phyloP scores from a whole-genome alignment of 2,113 vertebrate species.

The Eudorcas thomsonii region DNA sequence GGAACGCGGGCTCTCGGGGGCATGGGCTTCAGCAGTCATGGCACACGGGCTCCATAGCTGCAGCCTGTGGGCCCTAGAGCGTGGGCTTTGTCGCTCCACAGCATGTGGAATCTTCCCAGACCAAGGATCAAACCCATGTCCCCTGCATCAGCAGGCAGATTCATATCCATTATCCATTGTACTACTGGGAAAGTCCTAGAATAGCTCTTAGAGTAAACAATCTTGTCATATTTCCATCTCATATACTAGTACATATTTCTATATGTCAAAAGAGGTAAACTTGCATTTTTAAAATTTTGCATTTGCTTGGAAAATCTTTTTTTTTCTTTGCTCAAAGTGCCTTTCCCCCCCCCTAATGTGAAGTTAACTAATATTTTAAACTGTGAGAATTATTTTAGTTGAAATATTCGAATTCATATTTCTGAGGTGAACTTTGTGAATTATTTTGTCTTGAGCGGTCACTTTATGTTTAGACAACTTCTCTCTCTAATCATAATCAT shows the following conservation, averaged over 20 bases:
- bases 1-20: neutral
- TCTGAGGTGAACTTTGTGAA: neutral
- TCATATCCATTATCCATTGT: neutral
- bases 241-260: neutral
- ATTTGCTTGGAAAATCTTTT: neutral
- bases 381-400: neutral
- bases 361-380: neutral
- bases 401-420: neutral
- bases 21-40: neutral
- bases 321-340: neutral
- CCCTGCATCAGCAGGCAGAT: neutral
- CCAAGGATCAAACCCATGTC: neutral
- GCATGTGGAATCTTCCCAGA: neutral
- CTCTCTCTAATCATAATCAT: neutral
- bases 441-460: neutral
- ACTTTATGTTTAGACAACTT: neutral
- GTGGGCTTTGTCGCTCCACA: neutral
- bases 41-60: neutral
- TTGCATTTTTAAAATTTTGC: neutral
- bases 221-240: neutral
- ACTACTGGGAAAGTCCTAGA: neutral
- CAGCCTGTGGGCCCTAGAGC: neutral
- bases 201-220: neutral
- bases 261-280: neutral
- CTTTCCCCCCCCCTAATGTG: fast-evolving